Evolutionary conservation across 1,140 invertebrate species (phyloP).

Genomic region (Cotesia glomerata): DNA sequence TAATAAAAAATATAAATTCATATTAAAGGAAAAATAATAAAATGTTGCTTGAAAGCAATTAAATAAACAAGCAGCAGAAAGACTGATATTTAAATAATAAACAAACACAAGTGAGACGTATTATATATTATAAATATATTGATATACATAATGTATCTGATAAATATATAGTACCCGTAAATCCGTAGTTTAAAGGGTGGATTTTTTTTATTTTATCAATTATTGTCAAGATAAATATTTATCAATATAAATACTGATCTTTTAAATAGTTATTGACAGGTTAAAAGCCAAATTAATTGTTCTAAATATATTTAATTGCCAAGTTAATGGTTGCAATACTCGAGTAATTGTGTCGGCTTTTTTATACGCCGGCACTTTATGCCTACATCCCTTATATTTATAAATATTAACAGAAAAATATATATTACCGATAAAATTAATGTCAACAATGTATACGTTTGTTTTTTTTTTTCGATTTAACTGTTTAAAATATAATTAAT

Average conservation of each 20-base stretch:
- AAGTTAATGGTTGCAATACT: constrained; percentile 38
- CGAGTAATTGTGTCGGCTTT: constrained; percentile 36
- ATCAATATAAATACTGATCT: background rate
- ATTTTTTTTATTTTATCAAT: constrained; percentile 21
- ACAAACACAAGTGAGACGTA: constrained; percentile 40
- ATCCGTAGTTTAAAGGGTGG: constrained; percentile 24
- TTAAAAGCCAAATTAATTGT: too few relatives aligned
- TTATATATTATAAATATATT: constrained; percentile 16
- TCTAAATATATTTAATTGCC: too few relatives aligned
- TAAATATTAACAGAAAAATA: constrained; percentile 21
- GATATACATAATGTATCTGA: too few relatives aligned
- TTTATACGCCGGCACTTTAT: constrained; percentile 36
- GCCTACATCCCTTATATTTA: constrained; percentile 38
- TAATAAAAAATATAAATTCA: constrained; percentile 35
- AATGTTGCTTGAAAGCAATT: background rate
- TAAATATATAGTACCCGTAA: constrained; percentile 15
- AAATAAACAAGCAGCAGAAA: constrained; percentile 37
- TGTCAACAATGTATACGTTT: constrained; percentile 32
- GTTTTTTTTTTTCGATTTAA: background rate
- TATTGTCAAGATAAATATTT: constrained; percentile 6
- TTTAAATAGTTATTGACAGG: too few relatives aligned
- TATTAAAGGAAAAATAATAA: background rate
- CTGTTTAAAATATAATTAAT: constrained; percentile 21
- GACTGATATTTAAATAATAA: constrained; percentile 41
- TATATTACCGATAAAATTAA: constrained; percentile 25